Conservation (phyloP, 2,113 vertebrate species). For the Odocoileus virginianus region DNA sequence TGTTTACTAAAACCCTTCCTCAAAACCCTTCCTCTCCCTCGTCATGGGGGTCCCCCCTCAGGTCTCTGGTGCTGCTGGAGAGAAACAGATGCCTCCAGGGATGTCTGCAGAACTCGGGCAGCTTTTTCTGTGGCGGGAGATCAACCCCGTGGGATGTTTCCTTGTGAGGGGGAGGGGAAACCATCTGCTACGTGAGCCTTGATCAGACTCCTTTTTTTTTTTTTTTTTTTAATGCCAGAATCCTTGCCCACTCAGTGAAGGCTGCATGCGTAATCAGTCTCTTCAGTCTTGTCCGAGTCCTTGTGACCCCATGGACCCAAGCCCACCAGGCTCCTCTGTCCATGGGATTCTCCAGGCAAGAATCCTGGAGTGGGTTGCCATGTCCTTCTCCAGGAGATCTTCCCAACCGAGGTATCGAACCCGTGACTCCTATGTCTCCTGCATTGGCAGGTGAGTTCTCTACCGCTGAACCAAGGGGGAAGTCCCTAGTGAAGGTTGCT, state of each 20-base stretch:
- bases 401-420: not conserved
- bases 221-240: not conserved
- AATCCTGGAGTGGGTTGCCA: not conserved
- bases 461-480: no score
- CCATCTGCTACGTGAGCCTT: not conserved
- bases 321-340: not conserved
- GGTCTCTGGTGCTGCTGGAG: not conserved
- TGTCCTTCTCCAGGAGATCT: not conserved
- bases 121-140: not conserved
- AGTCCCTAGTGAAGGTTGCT: not conserved
- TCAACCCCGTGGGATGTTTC: not conserved
- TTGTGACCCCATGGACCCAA: not conserved
- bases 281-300: not conserved
- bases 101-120: not conserved
- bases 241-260: not conserved
- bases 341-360: not conserved
- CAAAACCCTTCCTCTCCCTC: not conserved
- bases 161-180: not conserved
- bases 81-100: not conserved
- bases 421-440: no score
- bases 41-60: no score
- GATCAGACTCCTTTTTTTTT: not conserved
- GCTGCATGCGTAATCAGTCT: not conserved
- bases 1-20: not conserved
- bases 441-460: no score